Conservation (phyloP, 2,888 invertebrate species). For the Cheilosia impressa region DNA sequence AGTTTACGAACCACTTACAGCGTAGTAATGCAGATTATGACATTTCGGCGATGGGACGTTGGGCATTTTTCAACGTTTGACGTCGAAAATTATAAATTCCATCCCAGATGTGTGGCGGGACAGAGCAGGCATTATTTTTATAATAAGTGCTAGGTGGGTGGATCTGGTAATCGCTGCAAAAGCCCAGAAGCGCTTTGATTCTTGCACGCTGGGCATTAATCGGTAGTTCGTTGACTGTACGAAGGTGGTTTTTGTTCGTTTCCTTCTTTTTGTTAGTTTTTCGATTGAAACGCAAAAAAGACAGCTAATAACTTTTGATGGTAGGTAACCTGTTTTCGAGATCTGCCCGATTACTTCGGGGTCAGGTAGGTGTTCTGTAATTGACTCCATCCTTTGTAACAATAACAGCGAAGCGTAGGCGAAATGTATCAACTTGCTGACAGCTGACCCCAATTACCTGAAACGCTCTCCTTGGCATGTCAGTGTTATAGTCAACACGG, state of each 20-base stretch:
- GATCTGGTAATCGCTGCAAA: conserved; percentile 14
- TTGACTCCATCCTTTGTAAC: neutral
- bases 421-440: too few species aligned
- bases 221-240: neutral
- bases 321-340: conserved; percentile 14
- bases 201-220: conserved; percentile 1
- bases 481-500: too few species aligned
- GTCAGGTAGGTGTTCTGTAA: conserved; percentile 10
- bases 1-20: conserved; percentile 42
- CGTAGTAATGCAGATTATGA: conserved; percentile 32
- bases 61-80: neutral
- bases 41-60: neutral
- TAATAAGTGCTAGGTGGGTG: conserved; percentile 23
- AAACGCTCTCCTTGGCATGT: too few species aligned
- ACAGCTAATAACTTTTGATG: neutral
- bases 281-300: neutral
- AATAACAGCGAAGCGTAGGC: too few species aligned
- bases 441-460: too few species aligned
- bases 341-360: conserved; percentile 34
- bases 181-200: conserved; percentile 15
- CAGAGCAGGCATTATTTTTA: neutral
- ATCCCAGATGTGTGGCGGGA: neutral
- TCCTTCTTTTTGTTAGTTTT: neutral
- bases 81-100: conserved; percentile 7
- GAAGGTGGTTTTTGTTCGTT: neutral